Conservation (phyloP, 2,888 invertebrate genomes). For the Papilio elwesi region DNA sequence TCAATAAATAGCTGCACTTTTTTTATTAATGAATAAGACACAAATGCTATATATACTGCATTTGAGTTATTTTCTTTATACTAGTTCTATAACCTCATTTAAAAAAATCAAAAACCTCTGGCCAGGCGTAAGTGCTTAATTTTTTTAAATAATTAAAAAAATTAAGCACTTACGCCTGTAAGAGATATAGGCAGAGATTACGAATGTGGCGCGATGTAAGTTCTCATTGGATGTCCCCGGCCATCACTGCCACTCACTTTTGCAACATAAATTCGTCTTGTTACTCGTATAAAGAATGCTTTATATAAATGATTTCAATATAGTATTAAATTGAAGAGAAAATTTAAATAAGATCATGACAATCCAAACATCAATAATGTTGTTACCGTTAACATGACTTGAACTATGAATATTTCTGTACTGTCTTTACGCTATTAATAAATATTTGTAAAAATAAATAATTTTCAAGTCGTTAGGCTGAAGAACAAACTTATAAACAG, state of each 20-base stretch:
- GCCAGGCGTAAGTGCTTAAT: no score
- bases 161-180: no score
- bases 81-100: no score
- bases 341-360: constrained; percentile 5
- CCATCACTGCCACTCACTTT: no score
- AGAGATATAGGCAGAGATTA: no score
- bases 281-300: background rate
- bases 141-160: no score
- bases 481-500: constrained; percentile 41
- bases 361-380: background rate
- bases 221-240: no score
- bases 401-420: background rate
- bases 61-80: no score
- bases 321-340: background rate
- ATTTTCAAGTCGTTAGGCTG: constrained; percentile 18
- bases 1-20: constrained; percentile 44
- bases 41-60: background rate
- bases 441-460: background rate
- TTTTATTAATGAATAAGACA: background rate
- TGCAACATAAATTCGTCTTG: no score
- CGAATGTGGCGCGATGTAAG: no score
- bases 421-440: background rate
- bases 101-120: no score
- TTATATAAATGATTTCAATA: background rate
- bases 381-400: no score